phyloP scores from a whole-genome alignment of 1,140 invertebrate genomes.

The Hirudo medicinalis region DNA sequence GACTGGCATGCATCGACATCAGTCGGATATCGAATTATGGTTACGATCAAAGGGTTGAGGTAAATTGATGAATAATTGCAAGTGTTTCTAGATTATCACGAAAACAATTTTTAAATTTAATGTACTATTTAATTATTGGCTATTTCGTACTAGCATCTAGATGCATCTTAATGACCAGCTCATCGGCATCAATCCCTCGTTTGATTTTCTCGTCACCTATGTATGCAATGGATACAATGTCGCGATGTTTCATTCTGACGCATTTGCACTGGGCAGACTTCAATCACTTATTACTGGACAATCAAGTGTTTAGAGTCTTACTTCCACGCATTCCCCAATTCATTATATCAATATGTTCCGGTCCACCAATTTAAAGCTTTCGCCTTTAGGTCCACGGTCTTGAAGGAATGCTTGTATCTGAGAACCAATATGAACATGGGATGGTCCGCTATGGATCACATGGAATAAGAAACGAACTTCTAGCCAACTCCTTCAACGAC shows the following conservation, averaged over 20 bases:
- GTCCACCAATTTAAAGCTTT: not conserved
- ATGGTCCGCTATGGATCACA: too few relatives aligned
- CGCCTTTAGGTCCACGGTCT: constrained; percentile 44
- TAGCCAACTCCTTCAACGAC: constrained; percentile 44
- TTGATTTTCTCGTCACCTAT: not conserved
- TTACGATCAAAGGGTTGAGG: constrained; percentile 58
- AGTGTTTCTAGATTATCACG: not conserved
- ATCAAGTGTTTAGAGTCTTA: too few relatives aligned
- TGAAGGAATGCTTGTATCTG: constrained; percentile 48
- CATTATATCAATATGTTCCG: not conserved
- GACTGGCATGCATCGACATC: constrained; percentile 52
- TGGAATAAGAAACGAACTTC: constrained; percentile 33
- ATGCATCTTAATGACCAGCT: too few relatives aligned
- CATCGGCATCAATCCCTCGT: not conserved
- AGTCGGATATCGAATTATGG: constrained; percentile 52
- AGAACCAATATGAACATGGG: constrained; percentile 45
- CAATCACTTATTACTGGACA: not conserved
- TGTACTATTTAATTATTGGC: not conserved
- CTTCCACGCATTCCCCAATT: too few relatives aligned
- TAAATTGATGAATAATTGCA: constrained; percentile 25
- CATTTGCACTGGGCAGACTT: too few relatives aligned
- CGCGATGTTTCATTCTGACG: too few relatives aligned
- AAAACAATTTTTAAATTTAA: not conserved
- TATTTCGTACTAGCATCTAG: not conserved
- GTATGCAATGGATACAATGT: not conserved